These are phyloP conservation scores for Emys orbicularis DNA, from an alignment of 2,797 vertebrate genomes.

Conservation along the genomic window DNA sequence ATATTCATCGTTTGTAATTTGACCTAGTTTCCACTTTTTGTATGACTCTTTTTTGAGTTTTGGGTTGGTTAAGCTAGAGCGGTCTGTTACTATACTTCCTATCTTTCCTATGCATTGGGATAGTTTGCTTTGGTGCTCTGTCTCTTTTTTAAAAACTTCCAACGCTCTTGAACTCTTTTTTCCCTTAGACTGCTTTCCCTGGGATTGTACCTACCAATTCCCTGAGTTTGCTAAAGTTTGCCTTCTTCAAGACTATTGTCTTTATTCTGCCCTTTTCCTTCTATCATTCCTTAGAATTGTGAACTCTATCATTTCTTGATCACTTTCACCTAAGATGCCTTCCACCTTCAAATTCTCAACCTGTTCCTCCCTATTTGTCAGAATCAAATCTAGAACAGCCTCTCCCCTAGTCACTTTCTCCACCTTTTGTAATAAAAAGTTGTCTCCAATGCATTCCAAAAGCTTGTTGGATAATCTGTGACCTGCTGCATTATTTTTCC, in stretches of 20 bases:
- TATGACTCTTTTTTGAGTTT: neutral
- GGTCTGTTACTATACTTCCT: neutral
- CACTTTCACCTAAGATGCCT: neutral
- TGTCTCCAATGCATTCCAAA: neutral
- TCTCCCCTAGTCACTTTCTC: neutral
- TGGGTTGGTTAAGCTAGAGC: neutral
- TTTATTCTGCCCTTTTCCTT: neutral
- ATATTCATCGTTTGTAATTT: neutral
- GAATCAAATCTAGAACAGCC: neutral
- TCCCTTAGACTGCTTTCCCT: neutral
- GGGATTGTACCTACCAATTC: neutral
- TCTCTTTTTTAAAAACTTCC: neutral
- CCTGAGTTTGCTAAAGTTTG: neutral
- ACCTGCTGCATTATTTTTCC: neutral
- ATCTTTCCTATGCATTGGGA: neutral
- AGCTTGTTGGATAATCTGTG: neutral
- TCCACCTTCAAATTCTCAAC: neutral
- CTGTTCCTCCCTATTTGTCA: neutral
- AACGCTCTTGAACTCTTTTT: neutral
- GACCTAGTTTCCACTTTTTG: neutral
- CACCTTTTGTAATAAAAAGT: neutral
- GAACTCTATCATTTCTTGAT: neutral
- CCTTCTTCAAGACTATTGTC: neutral
- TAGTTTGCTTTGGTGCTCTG: neutral
- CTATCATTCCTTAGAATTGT: neutral